Base-by-base conservation (phyloP, 2,888 invertebrate species). In the Chalcosyrphus nemorum region DNA sequence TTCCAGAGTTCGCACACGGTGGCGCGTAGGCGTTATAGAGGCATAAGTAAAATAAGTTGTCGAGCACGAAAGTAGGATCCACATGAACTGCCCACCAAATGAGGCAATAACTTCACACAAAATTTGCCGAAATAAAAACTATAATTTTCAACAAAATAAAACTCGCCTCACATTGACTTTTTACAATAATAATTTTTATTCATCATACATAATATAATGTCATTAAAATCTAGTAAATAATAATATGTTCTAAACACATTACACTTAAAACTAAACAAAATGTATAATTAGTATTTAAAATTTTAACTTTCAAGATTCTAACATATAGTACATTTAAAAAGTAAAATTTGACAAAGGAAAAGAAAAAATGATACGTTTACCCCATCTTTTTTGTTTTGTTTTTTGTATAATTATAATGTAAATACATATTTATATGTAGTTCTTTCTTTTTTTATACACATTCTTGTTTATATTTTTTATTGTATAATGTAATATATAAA, bases 121-220 rank as follows among this genome's bases (percentile, higher is more conserved):
- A n/a, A n/a, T n/a, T n/a, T n/a, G n/a, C n/a, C n/a, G n/a, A n/a
- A n/a, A n/a, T n/a, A n/a, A n/a, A n/a, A n/a, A n/a, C n/a, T n/a
- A n/a, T 24, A 24, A 4, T 4, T 24, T 24, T 24, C n/a, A n/a
- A 24, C 4, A 24, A 32, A 19, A 2, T 15, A 45, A 50, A 66
- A 57, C 32, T 2, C 38, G 38, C 3, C 7, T 17, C n/a, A 21
- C 13, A 27, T 17, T 32, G 17, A 77, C 61, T 63, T 78, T 82
- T 78, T 82, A 82, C 78, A 82, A 82, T 82, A 82, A 82, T 82
- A 41, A 78, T 32, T 70, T 70, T 68, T 43, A 66, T 82, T 78
- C 63, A 68, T 72, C 63, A 43, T 72, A 61, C 66, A 77, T 77
- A 63, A 38, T 56, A 47, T 68, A 45, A 57, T 75, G 70, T 71